Evolutionary conservation across 1,140 invertebrate species (phyloP).

Genomic region (Drosophila suzukii): DNA sequence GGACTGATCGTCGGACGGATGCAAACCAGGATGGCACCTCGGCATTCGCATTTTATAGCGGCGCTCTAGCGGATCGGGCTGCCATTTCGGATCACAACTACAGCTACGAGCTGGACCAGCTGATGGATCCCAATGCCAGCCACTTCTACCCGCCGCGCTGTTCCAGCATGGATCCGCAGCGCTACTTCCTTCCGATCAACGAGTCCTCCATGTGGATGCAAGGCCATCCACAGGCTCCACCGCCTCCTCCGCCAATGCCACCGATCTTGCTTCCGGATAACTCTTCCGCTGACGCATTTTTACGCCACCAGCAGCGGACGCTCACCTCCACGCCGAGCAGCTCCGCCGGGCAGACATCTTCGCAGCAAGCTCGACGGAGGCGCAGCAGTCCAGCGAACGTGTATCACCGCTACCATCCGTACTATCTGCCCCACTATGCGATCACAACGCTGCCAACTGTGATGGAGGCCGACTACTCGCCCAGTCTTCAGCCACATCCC

Average conservation of each 20-base stretch:
- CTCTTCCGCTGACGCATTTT: slow-evolving; percentile 4
- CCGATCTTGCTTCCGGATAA: slow-evolving; percentile 9
- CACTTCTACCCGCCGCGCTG: slow-evolving; percentile 49
- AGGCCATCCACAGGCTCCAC: slow-evolving; percentile 13
- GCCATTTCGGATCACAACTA: slow-evolving; percentile 69
- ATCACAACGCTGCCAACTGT: slow-evolving; percentile 56
- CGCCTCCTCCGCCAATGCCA: slow-evolving; percentile 15
- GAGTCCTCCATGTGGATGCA: slow-evolving; percentile 61
- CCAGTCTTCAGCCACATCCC: slow-evolving; percentile 18
- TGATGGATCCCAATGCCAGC: slow-evolving; percentile 31
- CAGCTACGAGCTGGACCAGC: slow-evolving; percentile 55
- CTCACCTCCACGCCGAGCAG: slow-evolving; percentile 13
- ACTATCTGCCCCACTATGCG: slow-evolving; percentile 65
- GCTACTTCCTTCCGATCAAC: slow-evolving; percentile 66
- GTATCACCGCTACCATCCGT: slow-evolving; percentile 67
- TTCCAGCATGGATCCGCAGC: slow-evolving; percentile 62
- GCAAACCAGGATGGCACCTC: slow-evolving; percentile 51
- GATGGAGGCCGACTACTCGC: slow-evolving; percentile 45
- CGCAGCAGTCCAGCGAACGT: slow-evolving; percentile 56
- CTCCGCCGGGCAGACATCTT: slow-evolving; percentile 4
- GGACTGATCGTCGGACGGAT: slow-evolving; percentile 26
- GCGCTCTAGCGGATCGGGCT: slow-evolving; percentile 56
- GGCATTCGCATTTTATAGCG: slow-evolving; percentile 67
- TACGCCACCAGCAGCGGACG: slow-evolving; percentile 3
- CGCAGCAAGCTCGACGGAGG: slow-evolving; percentile 25